Evolutionary conservation across 2,113 vertebrate species (phyloP), one percentile per base, ranked within the genome.

Genomic region (Synchiropus splendidus): DNA sequence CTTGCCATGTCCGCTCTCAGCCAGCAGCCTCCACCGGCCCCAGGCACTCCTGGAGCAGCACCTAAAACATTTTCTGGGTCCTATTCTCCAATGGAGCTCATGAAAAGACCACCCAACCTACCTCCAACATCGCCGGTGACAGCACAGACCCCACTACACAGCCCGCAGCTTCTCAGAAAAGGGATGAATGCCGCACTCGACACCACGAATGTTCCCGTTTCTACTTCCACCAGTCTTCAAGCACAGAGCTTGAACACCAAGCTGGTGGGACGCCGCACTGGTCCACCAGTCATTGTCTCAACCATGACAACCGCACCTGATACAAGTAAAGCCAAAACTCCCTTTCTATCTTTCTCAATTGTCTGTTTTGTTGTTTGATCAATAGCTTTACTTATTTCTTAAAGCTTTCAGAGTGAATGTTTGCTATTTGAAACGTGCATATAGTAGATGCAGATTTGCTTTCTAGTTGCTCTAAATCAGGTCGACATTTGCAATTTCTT

Each of bases 81-180:
- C 0, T 98, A 90, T 67, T 91, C 91, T 10, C 94, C 94, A 58
- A 94, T 98, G 83, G 95, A 98, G 65, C 78, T 99, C 73, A 90
- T 98, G 86, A 99, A 97, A 80, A 80, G 94, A 39, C 85, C 90
- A n/a, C 72, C 89, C 14, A 87, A 85, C 1, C 32, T 84, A 30
- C 76, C 72, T 0, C 59, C 70, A 1, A 48, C 81, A 0, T 88
- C 88, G 0, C 88, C 92, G 0, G 41, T 74, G 0, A 68, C 60
- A 2, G 80, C 80, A 12, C 12, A 36, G 10, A 90, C 88, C 56
- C 88, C 91, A 0, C 82, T 90, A 38, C 71, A 60, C 48, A 92
- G 91, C 72, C 90, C 94, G 1, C 92, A 93, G 68, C 84, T 89
- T 38, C 82, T 96, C 41, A 84, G 89, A 31, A 92, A 90, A 52